These are phyloP conservation scores for Tinea pellionella DNA, from an alignment of 2,888 invertebrate species.

Conservation along the genomic window DNA sequence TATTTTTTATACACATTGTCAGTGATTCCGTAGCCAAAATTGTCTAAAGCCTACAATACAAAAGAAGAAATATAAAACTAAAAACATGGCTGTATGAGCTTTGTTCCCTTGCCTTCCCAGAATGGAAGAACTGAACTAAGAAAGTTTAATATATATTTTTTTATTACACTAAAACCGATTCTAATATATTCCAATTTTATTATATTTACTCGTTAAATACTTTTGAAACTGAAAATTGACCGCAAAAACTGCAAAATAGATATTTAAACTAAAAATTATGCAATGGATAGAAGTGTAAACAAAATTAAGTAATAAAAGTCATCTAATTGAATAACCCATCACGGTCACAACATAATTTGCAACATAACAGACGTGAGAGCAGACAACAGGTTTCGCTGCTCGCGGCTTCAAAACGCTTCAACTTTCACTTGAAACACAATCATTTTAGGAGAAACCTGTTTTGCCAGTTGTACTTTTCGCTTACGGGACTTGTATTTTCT, in stretches of 20 bases:
- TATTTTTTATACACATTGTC: no score
- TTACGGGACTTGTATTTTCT: background rate
- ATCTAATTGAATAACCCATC: slow-evolving; percentile 48
- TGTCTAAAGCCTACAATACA: no score
- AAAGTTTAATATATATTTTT: no score
- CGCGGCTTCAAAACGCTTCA: slow-evolving; percentile 26
- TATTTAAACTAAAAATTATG: background rate
- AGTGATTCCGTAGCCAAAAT: no score
- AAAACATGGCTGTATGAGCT: no score
- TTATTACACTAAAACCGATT: no score
- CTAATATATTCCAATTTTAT: no score
- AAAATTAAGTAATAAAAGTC: slow-evolving; percentile 45
- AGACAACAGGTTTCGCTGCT: slow-evolving; percentile 32
- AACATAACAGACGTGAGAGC: slow-evolving; percentile 31
- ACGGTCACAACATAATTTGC: slow-evolving; percentile 27
- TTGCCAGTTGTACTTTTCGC: slow-evolving; percentile 21
- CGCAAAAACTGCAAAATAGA: background rate
- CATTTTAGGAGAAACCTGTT: slow-evolving; percentile 47
- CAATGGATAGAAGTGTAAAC: slow-evolving; percentile 21
- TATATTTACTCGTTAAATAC: background rate
- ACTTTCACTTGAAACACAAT: slow-evolving; percentile 52
- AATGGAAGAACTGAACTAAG: no score
- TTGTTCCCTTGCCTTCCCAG: no score
- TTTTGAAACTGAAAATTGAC: background rate
- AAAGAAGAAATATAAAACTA: no score